Conservation (phyloP, 2,797 vertebrate genomes). For the Clarias laeviceps region DNA sequence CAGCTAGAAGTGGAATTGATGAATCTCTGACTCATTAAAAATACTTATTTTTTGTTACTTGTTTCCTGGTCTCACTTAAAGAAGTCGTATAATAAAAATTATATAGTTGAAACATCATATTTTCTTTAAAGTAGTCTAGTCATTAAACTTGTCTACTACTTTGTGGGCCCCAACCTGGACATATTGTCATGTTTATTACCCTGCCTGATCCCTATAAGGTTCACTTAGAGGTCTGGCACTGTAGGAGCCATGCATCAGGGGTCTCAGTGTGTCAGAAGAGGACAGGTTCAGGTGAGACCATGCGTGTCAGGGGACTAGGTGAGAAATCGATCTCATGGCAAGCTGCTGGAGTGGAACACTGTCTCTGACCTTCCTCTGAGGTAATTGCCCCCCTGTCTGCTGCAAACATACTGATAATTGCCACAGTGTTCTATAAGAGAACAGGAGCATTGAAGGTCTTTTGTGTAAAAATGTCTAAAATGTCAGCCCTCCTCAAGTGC, state of each 20-base stretch:
- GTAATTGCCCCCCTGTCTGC: slow-evolving; percentile 49
- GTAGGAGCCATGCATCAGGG: slow-evolving; percentile 25
- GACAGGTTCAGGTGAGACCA: slow-evolving; percentile 43
- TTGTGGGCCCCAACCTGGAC: background rate
- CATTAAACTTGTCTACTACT: background rate
- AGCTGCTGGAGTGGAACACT: slow-evolving; percentile 46
- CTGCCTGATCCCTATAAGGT: slow-evolving; percentile 1
- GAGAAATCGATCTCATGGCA: slow-evolving; percentile 50
- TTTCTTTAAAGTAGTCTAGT: background rate
- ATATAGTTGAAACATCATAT: background rate
- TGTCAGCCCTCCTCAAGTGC: slow-evolving; percentile 49
- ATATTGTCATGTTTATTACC: slow-evolving; percentile 6
- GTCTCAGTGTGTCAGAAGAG: slow-evolving; percentile 28
- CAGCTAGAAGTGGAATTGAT: background rate
- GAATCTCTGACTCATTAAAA: background rate
- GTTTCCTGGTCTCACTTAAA: background rate
- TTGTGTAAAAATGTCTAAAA: slow-evolving; percentile 62
- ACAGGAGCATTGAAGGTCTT: slow-evolving; percentile 34
- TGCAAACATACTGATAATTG: slow-evolving; percentile 57
- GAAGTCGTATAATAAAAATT: background rate
- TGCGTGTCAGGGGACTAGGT: slow-evolving; percentile 41
- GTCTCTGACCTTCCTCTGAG: slow-evolving; percentile 49
- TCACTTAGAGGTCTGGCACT: slow-evolving; percentile 17
- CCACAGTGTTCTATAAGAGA: slow-evolving; percentile 40
- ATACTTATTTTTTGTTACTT: background rate